These are phyloP conservation scores for Isichthys henryi DNA, from an alignment of 2,113 vertebrate genomes.

Conservation along the genomic window DNA sequence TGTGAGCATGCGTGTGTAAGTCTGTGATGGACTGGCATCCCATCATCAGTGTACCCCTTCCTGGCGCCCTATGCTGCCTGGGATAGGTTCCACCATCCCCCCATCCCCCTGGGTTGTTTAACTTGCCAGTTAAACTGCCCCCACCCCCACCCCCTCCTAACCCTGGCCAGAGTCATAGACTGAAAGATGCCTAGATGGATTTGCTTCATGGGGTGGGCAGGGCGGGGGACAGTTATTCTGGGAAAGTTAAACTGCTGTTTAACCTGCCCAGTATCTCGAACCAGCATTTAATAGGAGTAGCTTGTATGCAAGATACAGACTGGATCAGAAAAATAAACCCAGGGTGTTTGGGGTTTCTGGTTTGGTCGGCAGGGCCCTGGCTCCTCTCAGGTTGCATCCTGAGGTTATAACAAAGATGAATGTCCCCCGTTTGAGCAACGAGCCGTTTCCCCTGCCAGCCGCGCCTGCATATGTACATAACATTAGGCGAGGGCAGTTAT, in stretches of 20 bases:
- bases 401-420: constrained; percentile 54
- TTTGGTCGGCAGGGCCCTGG: not conserved
- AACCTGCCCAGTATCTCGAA: not conserved
- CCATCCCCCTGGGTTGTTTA: not conserved
- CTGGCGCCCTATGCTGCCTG: not conserved
- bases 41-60: not conserved
- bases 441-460: constrained; percentile 36
- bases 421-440: constrained; percentile 46
- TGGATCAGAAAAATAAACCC: not conserved
- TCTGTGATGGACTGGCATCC: not conserved
- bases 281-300: not conserved
- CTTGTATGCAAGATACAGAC: not conserved
- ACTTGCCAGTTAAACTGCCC: too few relatives aligned
- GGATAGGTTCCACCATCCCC: not conserved
- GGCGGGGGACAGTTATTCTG: not conserved
- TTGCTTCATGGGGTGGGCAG: not conserved
- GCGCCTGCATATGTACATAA: constrained; percentile 22
- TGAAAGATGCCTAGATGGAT: not conserved
- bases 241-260: not conserved
- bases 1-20: not conserved
- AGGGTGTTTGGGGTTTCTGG: not conserved
- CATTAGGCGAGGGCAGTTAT: constrained; percentile 22
- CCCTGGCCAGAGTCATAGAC: not conserved
- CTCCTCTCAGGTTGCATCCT: not conserved
- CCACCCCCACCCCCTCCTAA: not conserved